Conservation (phyloP, 2,888 invertebrate genomes). For the Galerucella calmariensis region DNA sequence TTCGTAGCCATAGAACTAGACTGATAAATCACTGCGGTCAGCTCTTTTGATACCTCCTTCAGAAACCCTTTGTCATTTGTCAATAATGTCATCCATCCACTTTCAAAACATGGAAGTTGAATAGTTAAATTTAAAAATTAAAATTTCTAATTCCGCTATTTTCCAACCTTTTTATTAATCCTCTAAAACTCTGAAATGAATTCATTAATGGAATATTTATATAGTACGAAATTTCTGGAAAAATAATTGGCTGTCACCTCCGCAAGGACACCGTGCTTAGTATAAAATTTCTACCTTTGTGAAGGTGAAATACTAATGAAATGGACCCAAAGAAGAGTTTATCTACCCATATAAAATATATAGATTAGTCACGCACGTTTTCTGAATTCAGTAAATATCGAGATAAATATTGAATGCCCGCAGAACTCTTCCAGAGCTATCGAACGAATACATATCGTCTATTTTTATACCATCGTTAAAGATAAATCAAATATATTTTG, state of each 20-base stretch:
- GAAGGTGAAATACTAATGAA: too few relatives aligned
- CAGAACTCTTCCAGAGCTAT: background rate
- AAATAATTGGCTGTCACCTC: background rate
- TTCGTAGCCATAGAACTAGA: too few relatives aligned
- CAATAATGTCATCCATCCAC: background rate
- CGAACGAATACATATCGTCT: background rate
- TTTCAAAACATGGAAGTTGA: background rate
- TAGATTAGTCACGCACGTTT: background rate
- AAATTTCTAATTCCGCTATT: background rate
- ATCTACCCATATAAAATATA: background rate
- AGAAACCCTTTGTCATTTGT: background rate
- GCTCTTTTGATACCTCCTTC: too few relatives aligned
- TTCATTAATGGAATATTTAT: background rate
- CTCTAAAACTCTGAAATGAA: too few relatives aligned
- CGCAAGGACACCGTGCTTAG: background rate
- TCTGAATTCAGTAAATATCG: background rate
- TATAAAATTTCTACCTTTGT: background rate
- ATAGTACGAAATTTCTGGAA: background rate
- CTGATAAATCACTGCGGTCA: too few relatives aligned
- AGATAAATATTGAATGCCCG: background rate
- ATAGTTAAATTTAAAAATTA: background rate
- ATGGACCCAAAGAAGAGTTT: too few relatives aligned
- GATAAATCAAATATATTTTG: background rate
- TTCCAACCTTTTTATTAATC: background rate
- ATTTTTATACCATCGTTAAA: conserved; percentile 11